Base-by-base conservation (phyloP, 1,140 invertebrate species). In the Anoplolepis gracilipes region DNA sequence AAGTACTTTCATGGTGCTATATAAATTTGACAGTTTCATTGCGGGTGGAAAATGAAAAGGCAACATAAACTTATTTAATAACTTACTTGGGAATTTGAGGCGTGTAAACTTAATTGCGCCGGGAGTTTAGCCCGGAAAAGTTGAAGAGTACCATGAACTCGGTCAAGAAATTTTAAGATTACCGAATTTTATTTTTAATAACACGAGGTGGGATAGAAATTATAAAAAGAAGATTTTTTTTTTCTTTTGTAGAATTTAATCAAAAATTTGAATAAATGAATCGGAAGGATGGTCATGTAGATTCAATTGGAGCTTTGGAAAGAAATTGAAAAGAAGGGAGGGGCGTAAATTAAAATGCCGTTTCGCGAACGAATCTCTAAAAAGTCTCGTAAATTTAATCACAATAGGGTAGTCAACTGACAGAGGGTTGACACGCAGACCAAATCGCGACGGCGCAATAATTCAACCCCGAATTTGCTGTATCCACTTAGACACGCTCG, bases 401-500 rank as follows among this genome's bases (percentile, higher is more conserved):
- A 55, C 67, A 55, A 82, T 59, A 82, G 39, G 36, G 25, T 36
- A n/a, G 36, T 70, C 70, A 59, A 42, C 46, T 8, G 10, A 49
- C 5, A 19, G 46, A 49, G 46, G 46, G 13, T 42, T 49, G 46
- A 46, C 42, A 49, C 13, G 46, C 46, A 49, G 4, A 4, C 16
- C 46, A 10, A 57, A 59, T 53, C 28, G 36, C 30, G 49, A 28
- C 65, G 22, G 22, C 25, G 67, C 28, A 73, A 82, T 82, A 82
- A 82, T 72, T 82, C 67, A 82, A 36, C 19, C 49, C 42, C 59
- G 53, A 73, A 82, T 62, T 82, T 36, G 53, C 67, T 61, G 36
- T 72, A 82, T 73, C 78, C 53, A 82, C 67, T 82, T 82, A 73
- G 67, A 70, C 53, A 59, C 30, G 78, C 78, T 82, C n/a, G 67